Evolutionary conservation across 2,888 invertebrate genomes (phyloP).

Genomic region (Andrena camellia): DNA sequence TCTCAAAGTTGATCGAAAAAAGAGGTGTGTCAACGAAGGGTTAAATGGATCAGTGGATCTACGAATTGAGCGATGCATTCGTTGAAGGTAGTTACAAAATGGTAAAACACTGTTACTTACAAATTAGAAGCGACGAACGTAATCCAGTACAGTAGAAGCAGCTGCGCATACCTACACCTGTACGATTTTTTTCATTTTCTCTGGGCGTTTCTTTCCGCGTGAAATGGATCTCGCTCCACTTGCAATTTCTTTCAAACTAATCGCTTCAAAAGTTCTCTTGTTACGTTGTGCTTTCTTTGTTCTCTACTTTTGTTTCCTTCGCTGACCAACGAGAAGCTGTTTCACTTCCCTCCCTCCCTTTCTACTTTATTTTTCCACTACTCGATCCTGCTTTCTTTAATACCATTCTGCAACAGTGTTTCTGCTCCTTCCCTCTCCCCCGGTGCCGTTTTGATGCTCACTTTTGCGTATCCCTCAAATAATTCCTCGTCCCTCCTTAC

Average conservation of each 20-base stretch:
- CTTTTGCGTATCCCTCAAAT: conserved; percentile 37
- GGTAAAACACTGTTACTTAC: neutral
- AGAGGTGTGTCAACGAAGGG: too few relatives aligned
- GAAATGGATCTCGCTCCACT: conserved; percentile 31
- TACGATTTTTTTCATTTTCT: conserved; percentile 7
- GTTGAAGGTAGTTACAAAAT: neutral
- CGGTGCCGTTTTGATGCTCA: conserved; percentile 29
- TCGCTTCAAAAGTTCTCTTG: conserved; percentile 19
- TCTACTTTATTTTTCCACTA: neutral
- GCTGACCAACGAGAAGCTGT: neutral
- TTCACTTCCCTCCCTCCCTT: neutral
- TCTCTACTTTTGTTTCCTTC: neutral
- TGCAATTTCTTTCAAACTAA: conserved; percentile 36
- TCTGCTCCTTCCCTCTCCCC: neutral
- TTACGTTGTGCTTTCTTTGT: neutral
- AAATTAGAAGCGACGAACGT: neutral
- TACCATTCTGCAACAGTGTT: neutral
- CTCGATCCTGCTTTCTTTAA: conserved; percentile 17
- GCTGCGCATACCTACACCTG: neutral
- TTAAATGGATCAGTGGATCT: too few relatives aligned
- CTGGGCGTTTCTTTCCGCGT: neutral
- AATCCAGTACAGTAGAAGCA: neutral
- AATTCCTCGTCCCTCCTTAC: conserved; percentile 27
- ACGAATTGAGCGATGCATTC: too few relatives aligned
- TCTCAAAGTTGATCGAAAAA: too few relatives aligned